Percentiles rank a stretch among this genome's conserved stretches.
Evolutionary conservation across 2,888 invertebrate genomes (phyloP).

Genomic region (Steinernema carpocapsae): DNA sequence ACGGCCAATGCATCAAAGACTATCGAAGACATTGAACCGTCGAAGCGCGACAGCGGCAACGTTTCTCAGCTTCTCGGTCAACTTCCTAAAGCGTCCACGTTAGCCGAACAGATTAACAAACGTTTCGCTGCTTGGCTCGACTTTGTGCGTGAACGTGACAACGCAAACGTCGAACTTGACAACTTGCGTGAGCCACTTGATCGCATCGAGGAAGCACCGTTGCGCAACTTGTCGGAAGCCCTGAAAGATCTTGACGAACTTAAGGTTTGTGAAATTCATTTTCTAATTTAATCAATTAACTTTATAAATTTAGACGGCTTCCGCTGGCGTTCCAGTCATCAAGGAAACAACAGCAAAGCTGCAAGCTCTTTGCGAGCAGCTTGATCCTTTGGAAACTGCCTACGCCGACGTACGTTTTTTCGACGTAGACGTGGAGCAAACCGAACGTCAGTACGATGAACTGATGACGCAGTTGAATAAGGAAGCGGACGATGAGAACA

Average conservation of each 20-base stretch:
- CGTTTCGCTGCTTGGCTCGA: constrained; percentile 47
- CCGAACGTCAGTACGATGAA: constrained; percentile 51
- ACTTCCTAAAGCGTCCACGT: not conserved
- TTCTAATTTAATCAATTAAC: not conserved
- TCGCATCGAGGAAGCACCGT: constrained; percentile 30
- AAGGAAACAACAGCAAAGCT: not conserved
- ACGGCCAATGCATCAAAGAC: not conserved
- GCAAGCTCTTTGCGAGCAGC: constrained; percentile 22
- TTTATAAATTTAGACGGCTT: not conserved
- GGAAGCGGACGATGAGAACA: constrained; percentile 37
- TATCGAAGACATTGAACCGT: constrained; percentile 15
- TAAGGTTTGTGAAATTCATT: constrained; percentile 7
- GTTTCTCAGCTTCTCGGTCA: constrained; percentile 22
- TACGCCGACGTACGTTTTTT: constrained; percentile 57
- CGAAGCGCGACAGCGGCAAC: constrained; percentile 26
- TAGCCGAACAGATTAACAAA: constrained; percentile 45
- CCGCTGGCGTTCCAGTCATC: constrained; percentile 26
- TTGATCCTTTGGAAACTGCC: constrained; percentile 49
- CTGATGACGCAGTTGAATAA: constrained; percentile 42
- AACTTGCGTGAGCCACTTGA: constrained; percentile 39
- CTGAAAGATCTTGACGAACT: not conserved
- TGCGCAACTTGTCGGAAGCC: not conserved
- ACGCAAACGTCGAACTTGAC: constrained; percentile 45
- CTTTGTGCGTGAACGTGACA: constrained; percentile 53
- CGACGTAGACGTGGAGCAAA: constrained; percentile 56